Conservation (phyloP, 1,140 invertebrate species). For the Trichonephila inaurata region DNA sequence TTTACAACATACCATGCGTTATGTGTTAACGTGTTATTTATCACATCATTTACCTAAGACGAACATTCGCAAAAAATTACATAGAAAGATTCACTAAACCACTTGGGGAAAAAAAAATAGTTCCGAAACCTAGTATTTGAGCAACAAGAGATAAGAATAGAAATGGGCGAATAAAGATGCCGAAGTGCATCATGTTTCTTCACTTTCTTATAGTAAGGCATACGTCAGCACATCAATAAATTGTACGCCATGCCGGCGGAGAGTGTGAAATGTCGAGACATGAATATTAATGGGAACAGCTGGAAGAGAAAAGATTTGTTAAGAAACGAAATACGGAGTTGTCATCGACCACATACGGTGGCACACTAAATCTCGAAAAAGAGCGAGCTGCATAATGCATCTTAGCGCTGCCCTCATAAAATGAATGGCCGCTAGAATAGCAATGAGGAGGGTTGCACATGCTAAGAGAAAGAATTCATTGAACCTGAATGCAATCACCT, state of each 20-base stretch:
- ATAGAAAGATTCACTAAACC: background rate
- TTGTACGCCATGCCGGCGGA: background rate
- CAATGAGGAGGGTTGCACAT: background rate
- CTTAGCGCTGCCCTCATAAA: background rate
- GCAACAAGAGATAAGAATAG: background rate
- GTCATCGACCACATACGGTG: conserved; percentile 11
- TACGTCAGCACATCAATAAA: background rate
- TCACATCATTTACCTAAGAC: background rate
- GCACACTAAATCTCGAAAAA: background rate
- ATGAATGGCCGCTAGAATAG: background rate
- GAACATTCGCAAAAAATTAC: background rate
- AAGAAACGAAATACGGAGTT: background rate
- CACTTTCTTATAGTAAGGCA: background rate
- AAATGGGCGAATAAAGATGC: background rate
- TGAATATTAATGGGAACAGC: conserved; percentile 7
- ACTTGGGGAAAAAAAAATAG: too few relatives aligned
- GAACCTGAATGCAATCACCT: too few relatives aligned
- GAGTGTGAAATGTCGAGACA: background rate
- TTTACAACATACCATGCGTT: too few relatives aligned
- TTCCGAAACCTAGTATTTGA: too few relatives aligned
- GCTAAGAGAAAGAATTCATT: background rate
- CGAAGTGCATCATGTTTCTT: background rate
- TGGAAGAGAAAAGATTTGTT: conserved; percentile 13
- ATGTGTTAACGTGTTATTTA: background rate
- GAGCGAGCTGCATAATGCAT: background rate